Base-by-base conservation (phyloP, 2,888 invertebrate genomes). In the Macaria notata region DNA sequence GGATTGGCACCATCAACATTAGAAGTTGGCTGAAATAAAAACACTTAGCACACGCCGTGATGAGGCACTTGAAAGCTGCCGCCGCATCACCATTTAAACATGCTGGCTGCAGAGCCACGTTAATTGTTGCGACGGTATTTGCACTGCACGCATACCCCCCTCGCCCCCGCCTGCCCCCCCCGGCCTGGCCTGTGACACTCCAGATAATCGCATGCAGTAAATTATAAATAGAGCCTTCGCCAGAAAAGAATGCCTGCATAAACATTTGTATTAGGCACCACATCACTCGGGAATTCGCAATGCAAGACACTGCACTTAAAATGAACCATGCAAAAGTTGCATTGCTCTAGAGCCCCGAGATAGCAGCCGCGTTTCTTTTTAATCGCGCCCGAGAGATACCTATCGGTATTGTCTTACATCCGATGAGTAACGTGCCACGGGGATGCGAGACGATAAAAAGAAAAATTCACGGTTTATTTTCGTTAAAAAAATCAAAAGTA, bases 371-470 rank as follows among this genome's bases (percentile, higher is more conserved):
- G 75, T 75, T 76, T 81, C 74, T 81, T 82, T 85, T 86, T 84
- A 81, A 83, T 85, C 81, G 74, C 75, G 76, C 76, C 72, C 72
- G 70, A 63, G 65, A 74, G 84, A 86, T 88, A 76, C 75, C 81
- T 86, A 86, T 88, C 86, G 71, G 83, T 82, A 86, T 87, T 86
- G 87, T 87, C 80, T 83, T 78, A 84, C 83, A 81, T 81, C 73
- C 79, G 78, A 84, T 84, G 83, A 86, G 80, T 83, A 82, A 84
- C 81, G 82, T 81, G 73, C 75, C 68, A 69, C 65, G 65, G 76
- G 19, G 77, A 81, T 82, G 74, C 77, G 73, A 75, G 70, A 69
- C 79, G 82, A 84, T 86, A 86, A 82, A 86, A 86, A n/a, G 81
- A 72, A 82, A 41, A 84, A 83, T 83, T 79, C 75, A 79, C 72